Evolutionary conservation across 64 coral and sea anemone genomes (phyloP), one percentile per base, ranked within the genome.

Genomic region (Porites australiensis): DNA sequence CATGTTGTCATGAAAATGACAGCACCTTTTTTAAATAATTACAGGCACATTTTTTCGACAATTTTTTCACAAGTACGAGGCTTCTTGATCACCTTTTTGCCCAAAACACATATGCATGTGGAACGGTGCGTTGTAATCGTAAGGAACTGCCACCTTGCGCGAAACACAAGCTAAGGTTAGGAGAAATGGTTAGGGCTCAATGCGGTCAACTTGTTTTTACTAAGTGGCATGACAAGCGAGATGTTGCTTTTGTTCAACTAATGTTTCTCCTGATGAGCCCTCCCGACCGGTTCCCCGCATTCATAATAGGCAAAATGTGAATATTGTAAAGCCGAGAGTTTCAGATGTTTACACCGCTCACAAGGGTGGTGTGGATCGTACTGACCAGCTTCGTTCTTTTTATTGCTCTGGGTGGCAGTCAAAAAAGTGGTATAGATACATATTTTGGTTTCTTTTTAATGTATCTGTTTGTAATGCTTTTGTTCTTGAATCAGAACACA

Each of bases 281-380:
- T 57, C 73, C 73, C 10, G 44, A 64, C 49, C 21, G 8, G 68
- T 44, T 23, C 50, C 18, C 19, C 23, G 58, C 20, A 23, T 57
- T 14, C 51, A 13, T 14, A 49, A 64, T 16, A 5, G 79, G 7
- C 6, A 87, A 16, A 37, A 37, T 37, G 27, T 37, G 27, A 37
- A 37, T 37, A 77, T 93, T 13, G 3, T 11, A 27, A 93, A 93
- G 46, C 92, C 92, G 1, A 6, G 46, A 23, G 72, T 87, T 49
- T 47, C 70, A 13, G 63, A 51, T 58, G 44, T 88, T 21, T 94
- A 89, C 86, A 94, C 61, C 5, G 3, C 50, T 13, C 72, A 89
- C 77, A 94, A 89, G 92, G 92, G 92, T 3, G 86, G 86, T 13
- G 52, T 89, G 64, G 92, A 82, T 94, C 76, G 52, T n/a, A 64